Percentiles rank a stretch among this genome's conserved stretches.
Conservation (phyloP, 2,888 invertebrate genomes). For the Resseliella maxima region DNA sequence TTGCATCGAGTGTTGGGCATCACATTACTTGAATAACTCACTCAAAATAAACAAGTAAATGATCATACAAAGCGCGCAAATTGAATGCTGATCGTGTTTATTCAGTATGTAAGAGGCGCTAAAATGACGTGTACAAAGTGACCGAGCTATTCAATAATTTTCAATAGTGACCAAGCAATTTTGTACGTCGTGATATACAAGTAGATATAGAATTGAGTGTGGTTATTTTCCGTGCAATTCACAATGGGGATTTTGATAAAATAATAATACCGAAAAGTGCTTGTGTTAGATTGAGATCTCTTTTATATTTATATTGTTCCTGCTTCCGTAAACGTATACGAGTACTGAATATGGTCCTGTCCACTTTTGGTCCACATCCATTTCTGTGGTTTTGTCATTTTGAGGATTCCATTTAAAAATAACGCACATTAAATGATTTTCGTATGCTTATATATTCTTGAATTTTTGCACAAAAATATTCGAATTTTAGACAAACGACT, state of each 20-base stretch:
- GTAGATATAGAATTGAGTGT: not conserved
- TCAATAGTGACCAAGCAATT: not conserved
- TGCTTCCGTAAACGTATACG: not conserved
- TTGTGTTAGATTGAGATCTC: not conserved
- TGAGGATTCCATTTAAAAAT: not conserved
- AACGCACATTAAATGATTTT: not conserved
- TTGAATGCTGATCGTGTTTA: slow-evolving; percentile 6
- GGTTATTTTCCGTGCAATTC: not conserved
- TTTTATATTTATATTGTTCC: not conserved
- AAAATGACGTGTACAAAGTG: slow-evolving; percentile 8
- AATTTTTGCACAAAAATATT: too few species aligned
- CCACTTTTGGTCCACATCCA: not conserved
- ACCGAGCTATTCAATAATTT: not conserved
- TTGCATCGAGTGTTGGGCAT: not conserved
- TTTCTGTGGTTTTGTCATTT: not conserved
- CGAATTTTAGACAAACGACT: too few species aligned
- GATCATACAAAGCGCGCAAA: not conserved
- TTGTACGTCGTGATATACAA: not conserved
- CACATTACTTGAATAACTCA: not conserved
- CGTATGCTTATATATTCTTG: too few species aligned
- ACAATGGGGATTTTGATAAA: not conserved
- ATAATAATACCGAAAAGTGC: not conserved
- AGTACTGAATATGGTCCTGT: not conserved
- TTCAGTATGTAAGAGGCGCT: not conserved
- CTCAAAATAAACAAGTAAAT: not conserved